Percentiles rank a stretch among this genome's conserved stretches.
These are phyloP conservation scores for Podocnemis expansa DNA, from an alignment of 2,113 vertebrate species.

Conservation along the genomic window DNA sequence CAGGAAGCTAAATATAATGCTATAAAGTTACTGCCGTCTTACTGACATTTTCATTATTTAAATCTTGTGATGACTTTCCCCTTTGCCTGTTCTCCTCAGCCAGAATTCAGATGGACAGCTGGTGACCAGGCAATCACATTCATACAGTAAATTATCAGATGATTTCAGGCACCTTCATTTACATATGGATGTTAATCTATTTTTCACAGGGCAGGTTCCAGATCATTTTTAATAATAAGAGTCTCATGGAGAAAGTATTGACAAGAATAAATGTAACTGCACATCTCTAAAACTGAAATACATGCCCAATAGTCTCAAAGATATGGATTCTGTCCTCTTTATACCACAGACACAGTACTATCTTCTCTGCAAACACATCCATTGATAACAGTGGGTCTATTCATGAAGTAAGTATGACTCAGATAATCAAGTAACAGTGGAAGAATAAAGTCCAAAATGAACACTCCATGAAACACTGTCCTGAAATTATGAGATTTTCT, in stretches of 20 bases:
- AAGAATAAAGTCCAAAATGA: not conserved
- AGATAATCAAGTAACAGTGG: not conserved
- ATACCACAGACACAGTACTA: not conserved
- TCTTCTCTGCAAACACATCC: rapidly evolving
- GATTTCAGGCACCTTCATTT: not conserved
- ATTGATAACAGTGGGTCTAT: not conserved
- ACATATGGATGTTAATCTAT: not conserved
- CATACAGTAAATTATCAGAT: constrained; percentile 28
- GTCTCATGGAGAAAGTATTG: not conserved
- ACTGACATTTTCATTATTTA: not conserved
- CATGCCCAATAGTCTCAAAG: not conserved
- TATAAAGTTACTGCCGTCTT: not conserved
- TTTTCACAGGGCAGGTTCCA: not conserved
- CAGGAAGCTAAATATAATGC: constrained; percentile 20
- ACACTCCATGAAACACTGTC: not conserved
- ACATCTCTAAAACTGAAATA: not conserved
- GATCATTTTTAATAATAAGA: constrained; percentile 22
- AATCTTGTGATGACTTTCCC: not conserved
- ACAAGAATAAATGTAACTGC: not conserved
- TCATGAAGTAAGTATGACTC: not conserved
- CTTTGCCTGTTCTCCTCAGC: constrained; percentile 1
- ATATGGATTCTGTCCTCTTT: not conserved
- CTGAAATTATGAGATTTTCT: not conserved
- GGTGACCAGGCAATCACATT: constrained; percentile 4
- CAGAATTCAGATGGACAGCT: constrained; percentile 21